A percentile compares a stretch with the other conserved stretches of the same genome.
phyloP scores from a whole-genome alignment of 2,113 vertebrate species.

The Struthidea cinerea region DNA sequence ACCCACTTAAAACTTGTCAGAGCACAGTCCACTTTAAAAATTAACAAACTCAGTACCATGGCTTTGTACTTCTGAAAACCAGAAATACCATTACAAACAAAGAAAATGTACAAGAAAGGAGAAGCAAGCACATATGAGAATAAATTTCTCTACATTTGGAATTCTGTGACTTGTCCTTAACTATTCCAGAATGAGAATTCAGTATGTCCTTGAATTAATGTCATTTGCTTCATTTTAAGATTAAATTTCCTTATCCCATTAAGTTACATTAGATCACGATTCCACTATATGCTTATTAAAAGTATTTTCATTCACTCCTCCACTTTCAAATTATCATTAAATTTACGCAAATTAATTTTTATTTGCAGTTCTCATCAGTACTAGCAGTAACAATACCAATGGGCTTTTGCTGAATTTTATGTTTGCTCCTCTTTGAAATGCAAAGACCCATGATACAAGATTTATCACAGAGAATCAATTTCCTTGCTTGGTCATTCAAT shows the following conservation, averaged over 20 bases:
- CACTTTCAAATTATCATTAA: background rate
- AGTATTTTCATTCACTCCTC: background rate
- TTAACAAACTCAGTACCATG: background rate
- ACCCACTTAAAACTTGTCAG: background rate
- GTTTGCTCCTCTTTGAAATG: background rate
- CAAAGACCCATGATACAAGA: background rate
- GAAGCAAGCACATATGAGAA: background rate
- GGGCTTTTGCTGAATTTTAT: background rate
- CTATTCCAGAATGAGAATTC: background rate
- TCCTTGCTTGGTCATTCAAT: background rate
- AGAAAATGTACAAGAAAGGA: background rate
- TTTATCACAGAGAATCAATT: background rate
- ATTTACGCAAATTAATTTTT: background rate
- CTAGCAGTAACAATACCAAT: background rate
- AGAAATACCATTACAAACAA: background rate
- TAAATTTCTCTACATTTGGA: background rate
- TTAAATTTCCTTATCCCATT: background rate
- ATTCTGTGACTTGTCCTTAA: background rate
- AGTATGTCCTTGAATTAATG: background rate
- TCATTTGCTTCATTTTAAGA: background rate
- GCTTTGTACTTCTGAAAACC: background rate
- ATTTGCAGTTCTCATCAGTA: background rate
- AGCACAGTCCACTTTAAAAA: background rate
- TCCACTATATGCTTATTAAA: background rate
- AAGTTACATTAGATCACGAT: background rate